Conservation (phyloP, 1,140 invertebrate species). For the Euwallacea similis region DNA sequence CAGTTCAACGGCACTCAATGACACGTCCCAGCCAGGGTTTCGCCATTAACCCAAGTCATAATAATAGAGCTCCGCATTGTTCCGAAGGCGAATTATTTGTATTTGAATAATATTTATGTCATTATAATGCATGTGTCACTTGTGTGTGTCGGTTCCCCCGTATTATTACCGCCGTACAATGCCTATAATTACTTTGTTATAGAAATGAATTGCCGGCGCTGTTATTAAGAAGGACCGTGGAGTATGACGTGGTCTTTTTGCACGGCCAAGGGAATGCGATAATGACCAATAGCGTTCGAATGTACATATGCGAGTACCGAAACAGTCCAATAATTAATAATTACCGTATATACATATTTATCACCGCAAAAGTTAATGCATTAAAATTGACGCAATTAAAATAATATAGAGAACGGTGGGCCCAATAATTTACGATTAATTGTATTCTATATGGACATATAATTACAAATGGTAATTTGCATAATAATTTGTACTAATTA, state of each 20-base stretch:
- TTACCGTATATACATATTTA: conserved; percentile 36
- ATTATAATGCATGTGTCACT: conserved; percentile 32
- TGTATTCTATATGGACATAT: conserved; percentile 35
- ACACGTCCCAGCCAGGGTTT: conserved; percentile 3
- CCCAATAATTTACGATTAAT: conserved; percentile 37
- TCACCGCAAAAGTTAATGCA: conserved; percentile 38
- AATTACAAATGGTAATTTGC: conserved; percentile 34
- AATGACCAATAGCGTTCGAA: too few species aligned
- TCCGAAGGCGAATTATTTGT: conserved; percentile 21
- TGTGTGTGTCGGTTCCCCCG: not conserved
- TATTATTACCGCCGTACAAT: conserved; percentile 20
- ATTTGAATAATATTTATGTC: conserved; percentile 30
- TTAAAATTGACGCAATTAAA: conserved; percentile 38
- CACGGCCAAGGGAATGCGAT: too few species aligned
- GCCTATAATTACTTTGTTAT: conserved; percentile 32
- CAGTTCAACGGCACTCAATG: conserved; percentile 9
- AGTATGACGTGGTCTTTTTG: too few species aligned
- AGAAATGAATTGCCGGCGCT: conserved; percentile 18
- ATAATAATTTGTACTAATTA: conserved; percentile 22
- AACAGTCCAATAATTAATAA: conserved; percentile 32
- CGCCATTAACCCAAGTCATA: conserved; percentile 18
- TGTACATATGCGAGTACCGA: not conserved
- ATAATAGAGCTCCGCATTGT: conserved; percentile 16
- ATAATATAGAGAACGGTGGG: conserved; percentile 36
- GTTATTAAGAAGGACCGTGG: not conserved